phyloP scores from a whole-genome alignment of 2,888 invertebrate genomes.

The Drosophila subquinaria region DNA sequence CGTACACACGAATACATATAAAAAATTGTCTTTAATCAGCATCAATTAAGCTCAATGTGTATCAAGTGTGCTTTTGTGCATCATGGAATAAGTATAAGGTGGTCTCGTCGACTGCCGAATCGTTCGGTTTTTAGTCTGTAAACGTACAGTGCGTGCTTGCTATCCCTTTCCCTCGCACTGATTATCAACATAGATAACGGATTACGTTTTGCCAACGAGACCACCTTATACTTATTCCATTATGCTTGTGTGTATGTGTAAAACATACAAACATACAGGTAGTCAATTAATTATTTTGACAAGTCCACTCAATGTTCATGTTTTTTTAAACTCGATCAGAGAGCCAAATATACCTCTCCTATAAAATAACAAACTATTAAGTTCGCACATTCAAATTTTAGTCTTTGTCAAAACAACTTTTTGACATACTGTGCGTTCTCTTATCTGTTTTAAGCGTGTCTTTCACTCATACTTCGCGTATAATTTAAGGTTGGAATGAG shows the following conservation, averaged over 20 bases:
- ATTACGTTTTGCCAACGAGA: too few relatives aligned
- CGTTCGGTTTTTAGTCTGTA: too few relatives aligned
- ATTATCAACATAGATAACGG: too few relatives aligned
- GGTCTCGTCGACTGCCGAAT: too few relatives aligned
- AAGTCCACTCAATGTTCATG: neutral
- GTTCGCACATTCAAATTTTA: neutral
- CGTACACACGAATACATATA: neutral
- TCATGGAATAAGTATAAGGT: too few relatives aligned
- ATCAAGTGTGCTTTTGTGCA: constrained; percentile 7
- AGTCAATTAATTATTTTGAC: neutral
- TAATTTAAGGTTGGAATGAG: constrained; percentile 39
- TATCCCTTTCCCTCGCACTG: too few relatives aligned
- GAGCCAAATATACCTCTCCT: too few relatives aligned
- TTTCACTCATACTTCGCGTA: constrained; percentile 12
- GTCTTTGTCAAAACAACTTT: neutral
- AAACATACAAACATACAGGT: neutral
- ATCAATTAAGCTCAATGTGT: constrained; percentile 51
- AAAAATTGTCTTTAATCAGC: constrained; percentile 58
- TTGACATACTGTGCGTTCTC: neutral
- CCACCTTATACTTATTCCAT: too few relatives aligned
- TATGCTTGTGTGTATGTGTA: constrained; percentile 1
- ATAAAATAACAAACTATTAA: too few relatives aligned
- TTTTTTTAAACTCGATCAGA: too few relatives aligned
- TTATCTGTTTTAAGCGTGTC: constrained; percentile 6
- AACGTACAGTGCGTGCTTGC: too few relatives aligned